Evolutionary conservation across 2,888 invertebrate species (phyloP).

Genomic region (Acleris sparsana): DNA sequence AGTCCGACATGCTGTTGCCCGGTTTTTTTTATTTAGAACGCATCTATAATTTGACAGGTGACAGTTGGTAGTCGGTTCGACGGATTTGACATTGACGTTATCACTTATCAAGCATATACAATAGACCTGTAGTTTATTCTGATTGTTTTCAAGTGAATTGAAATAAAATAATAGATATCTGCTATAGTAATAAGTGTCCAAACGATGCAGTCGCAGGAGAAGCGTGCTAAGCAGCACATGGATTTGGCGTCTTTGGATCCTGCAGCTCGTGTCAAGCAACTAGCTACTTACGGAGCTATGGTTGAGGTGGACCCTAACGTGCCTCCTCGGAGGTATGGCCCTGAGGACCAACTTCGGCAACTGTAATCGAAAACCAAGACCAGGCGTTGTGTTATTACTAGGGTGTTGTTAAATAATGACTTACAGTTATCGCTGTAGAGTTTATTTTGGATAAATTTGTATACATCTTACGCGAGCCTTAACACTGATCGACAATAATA

Average conservation of each 20-base stretch:
- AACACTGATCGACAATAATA: neutral
- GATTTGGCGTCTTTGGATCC: slow-evolving; percentile 84
- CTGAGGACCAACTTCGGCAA: neutral
- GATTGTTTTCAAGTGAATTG: neutral
- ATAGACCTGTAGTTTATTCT: too few relatives aligned
- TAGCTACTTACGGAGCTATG: slow-evolving; percentile 87
- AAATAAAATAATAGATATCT: slow-evolving; percentile 39
- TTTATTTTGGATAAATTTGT: too few relatives aligned
- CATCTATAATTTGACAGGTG: too few relatives aligned
- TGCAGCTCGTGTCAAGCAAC: slow-evolving; percentile 85
- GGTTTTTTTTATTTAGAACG: too few relatives aligned
- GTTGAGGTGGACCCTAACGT: slow-evolving; percentile 89
- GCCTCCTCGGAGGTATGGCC: slow-evolving; percentile 88
- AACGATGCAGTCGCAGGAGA: slow-evolving; percentile 66
- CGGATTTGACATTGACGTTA: too few relatives aligned
- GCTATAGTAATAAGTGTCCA: slow-evolving; percentile 8
- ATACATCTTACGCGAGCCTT: neutral
- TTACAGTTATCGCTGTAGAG: too few relatives aligned
- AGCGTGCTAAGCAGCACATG: slow-evolving; percentile 53
- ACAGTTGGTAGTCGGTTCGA: too few relatives aligned
- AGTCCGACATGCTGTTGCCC: too few relatives aligned
- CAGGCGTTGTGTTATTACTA: neutral
- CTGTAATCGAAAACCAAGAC: neutral
- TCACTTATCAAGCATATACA: too few relatives aligned
- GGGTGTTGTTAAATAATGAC: too few relatives aligned